A percentile compares a stretch with the other conserved stretches of the same genome.
Evolutionary conservation across 2,888 invertebrate species (phyloP).

Genomic region (Omphaloscelis lunosa): DNA sequence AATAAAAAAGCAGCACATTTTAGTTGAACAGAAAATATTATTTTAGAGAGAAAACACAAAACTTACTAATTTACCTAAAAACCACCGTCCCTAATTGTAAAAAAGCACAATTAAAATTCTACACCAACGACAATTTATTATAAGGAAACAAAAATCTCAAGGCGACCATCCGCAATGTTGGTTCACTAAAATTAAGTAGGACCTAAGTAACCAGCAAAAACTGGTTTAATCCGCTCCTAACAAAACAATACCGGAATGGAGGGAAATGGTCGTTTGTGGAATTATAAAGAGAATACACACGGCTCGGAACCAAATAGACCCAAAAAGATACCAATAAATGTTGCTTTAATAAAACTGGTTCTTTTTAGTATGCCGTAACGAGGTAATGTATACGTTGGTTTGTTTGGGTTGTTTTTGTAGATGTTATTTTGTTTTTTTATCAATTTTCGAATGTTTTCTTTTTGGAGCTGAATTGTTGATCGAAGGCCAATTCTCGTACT

Average conservation of each 20-base stretch:
- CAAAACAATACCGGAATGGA: constrained; percentile 72
- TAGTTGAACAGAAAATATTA: neutral
- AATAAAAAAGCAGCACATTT: neutral
- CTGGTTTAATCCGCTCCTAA: constrained; percentile 75
- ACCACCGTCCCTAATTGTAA: constrained; percentile 24
- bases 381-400: constrained; percentile 45
- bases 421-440: constrained; percentile 31
- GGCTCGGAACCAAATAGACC: constrained; percentile 63
- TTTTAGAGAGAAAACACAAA: neutral
- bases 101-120: constrained; percentile 42
- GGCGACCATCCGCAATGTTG: constrained; percentile 64
- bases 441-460: constrained; percentile 4
- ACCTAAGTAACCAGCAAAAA: constrained; percentile 71
- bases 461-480: neutral
- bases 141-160: constrained; percentile 63
- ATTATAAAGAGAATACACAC: constrained; percentile 66
- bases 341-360: constrained; percentile 58
- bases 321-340: constrained; percentile 64
- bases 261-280: constrained; percentile 68
- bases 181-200: constrained; percentile 69
- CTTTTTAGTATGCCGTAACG: constrained; percentile 53
- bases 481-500: no score
- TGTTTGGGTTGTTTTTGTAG: constrained; percentile 35
- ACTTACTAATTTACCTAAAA: constrained; percentile 19
- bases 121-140: constrained; percentile 49